Conservation (phyloP, 2,113 vertebrate species). For the Mastomys coucha region DNA sequence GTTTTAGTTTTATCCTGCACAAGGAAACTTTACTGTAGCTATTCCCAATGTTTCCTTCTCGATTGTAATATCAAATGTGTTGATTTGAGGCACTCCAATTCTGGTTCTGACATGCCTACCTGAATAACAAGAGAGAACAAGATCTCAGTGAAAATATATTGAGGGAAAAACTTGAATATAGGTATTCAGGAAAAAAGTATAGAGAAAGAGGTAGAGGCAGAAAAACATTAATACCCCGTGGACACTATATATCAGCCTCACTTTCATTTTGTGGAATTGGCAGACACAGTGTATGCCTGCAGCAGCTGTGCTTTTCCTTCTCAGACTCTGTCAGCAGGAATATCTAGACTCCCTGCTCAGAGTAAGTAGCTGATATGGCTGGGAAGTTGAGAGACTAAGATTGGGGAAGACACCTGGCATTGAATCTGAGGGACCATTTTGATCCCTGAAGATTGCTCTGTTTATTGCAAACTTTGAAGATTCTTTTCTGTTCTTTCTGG, state of each 20-base stretch:
- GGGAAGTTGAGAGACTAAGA: constrained; percentile 59
- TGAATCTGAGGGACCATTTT: constrained; percentile 56
- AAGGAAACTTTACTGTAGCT: not conserved
- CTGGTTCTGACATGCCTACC: not conserved
- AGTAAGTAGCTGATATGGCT: constrained; percentile 47
- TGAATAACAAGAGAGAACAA: not conserved
- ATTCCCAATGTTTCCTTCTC: not conserved
- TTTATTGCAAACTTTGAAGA: constrained; percentile 76
- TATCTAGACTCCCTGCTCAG: constrained; percentile 11
- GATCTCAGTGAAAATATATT: constrained; percentile 10
- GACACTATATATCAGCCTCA: constrained; percentile 64
- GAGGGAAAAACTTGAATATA: constrained; percentile 14
- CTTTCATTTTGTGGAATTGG: constrained; percentile 63
- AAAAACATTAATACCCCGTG: constrained; percentile 29
- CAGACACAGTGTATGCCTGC: constrained; percentile 69
- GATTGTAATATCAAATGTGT: constrained; percentile 1
- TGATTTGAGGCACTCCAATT: not conserved
- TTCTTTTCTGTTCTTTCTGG: constrained; percentile 63
- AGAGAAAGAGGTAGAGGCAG: constrained; percentile 1
- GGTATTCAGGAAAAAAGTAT: constrained; percentile 43
- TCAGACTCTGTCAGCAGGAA: constrained; percentile 49
- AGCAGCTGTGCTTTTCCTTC: constrained; percentile 34
- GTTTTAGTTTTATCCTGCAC: not conserved
- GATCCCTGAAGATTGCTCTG: constrained; percentile 70
- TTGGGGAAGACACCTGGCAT: constrained; percentile 64